Conservation (phyloP, 2,113 vertebrate genomes). For the Hippotragus niger region DNA sequence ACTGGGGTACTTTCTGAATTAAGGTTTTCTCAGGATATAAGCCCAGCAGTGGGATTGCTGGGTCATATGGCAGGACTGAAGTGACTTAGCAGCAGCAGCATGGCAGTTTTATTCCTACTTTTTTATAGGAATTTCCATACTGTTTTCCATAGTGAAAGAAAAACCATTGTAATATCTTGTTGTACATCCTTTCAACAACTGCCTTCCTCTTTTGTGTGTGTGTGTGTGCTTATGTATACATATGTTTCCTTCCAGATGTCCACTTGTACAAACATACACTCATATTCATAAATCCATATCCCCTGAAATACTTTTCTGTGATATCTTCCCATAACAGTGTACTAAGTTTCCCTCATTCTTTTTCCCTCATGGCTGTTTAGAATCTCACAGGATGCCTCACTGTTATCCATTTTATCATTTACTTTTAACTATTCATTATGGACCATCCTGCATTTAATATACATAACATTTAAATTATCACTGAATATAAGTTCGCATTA, state of each 20-base stretch:
- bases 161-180: neutral
- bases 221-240: neutral
- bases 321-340: neutral
- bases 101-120: neutral
- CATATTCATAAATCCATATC: neutral
- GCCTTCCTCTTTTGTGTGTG: neutral
- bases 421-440: neutral
- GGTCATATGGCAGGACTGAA: neutral
- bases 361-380: neutral
- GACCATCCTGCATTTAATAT: neutral
- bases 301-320: neutral
- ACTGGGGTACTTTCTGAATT: neutral
- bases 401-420: neutral
- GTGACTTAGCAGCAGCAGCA: too few species aligned
- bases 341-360: neutral
- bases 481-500: neutral
- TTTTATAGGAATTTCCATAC: neutral
- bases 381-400: neutral
- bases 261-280: neutral
- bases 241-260: neutral
- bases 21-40: neutral
- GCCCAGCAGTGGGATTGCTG: neutral
- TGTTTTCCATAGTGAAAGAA: neutral
- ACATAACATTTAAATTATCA: neutral
- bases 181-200: neutral